Evolutionary conservation across 2,113 vertebrate genomes (phyloP).

Genomic region (Accipiter virgatus): DNA sequence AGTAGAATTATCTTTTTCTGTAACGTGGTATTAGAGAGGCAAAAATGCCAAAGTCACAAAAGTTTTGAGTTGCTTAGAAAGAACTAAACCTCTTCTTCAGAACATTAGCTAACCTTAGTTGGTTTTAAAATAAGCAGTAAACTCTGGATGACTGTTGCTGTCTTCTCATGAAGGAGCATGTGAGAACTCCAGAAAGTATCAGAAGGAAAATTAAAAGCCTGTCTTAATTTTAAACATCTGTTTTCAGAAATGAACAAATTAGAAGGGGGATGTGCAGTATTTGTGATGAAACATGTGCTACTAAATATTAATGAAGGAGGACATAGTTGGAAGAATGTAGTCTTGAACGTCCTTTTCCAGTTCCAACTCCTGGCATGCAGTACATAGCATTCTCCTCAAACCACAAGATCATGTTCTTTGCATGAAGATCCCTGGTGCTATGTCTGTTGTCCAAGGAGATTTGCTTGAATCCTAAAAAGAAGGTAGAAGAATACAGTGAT

Average conservation of each 20-base stretch:
- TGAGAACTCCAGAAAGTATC: neutral
- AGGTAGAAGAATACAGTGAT: neutral
- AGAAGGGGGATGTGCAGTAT: neutral
- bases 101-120: neutral
- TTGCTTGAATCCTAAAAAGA: neutral
- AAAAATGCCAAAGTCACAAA: neutral
- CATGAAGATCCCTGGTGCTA: neutral
- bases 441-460: neutral
- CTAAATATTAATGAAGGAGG: constrained; percentile 13
- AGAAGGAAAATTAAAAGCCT: neutral
- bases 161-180: neutral
- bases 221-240: constrained; percentile 63
- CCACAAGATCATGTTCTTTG: neutral
- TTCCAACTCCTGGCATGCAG: neutral
- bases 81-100: neutral
- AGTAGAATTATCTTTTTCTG: neutral
- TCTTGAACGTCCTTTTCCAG: constrained; percentile 3
- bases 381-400: neutral
- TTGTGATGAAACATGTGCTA: constrained; percentile 46
- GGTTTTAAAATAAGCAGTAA: neutral
- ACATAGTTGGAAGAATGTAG: neutral
- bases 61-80: neutral
- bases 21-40: neutral
- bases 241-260: constrained; percentile 38
- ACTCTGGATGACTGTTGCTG: neutral